These are phyloP conservation scores for Gymnobelideus leadbeateri DNA, from an alignment of 2,113 vertebrate species.

Conservation along the genomic window DNA sequence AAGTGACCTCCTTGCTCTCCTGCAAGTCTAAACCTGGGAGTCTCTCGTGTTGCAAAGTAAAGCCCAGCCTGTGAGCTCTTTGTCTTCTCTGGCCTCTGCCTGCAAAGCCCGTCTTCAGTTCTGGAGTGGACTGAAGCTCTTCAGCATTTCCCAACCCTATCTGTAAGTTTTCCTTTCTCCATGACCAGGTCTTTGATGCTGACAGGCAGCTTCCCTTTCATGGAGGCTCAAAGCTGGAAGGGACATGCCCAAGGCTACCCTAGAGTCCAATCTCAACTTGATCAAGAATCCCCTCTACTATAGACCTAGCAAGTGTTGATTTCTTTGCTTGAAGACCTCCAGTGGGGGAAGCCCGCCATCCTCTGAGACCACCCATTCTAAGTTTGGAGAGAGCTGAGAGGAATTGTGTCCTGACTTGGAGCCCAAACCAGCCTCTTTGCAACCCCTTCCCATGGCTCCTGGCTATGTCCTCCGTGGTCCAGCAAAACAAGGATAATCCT, in stretches of 20 bases:
- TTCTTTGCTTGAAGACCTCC: too few species aligned
- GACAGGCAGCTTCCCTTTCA: not conserved
- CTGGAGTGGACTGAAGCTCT: not conserved
- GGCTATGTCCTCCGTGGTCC: not conserved
- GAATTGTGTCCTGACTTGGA: not conserved
- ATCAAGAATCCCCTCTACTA: not conserved
- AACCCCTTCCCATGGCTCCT: not conserved
- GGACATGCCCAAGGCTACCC: not conserved
- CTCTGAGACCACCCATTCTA: too few species aligned
- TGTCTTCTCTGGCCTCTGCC: not conserved
- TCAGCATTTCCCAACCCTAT: not conserved
- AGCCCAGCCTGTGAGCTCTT: not conserved
- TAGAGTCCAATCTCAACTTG: not conserved
- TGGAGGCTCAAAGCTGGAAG: not conserved
- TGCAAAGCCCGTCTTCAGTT: not conserved
- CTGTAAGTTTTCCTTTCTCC: not conserved
- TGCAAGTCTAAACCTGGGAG: too few species aligned
- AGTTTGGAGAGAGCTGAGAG: too few species aligned
- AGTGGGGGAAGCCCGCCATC: too few species aligned
- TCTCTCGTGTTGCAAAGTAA: too few species aligned
- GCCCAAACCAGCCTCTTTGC: not conserved
- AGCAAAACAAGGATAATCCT: too few species aligned
- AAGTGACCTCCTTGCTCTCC: too few species aligned
- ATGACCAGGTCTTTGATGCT: not conserved
- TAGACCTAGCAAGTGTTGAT: too few species aligned